phyloP scores from a whole-genome alignment of 53 echinoderm and acorn worm species.

The Holothuria scabra region DNA sequence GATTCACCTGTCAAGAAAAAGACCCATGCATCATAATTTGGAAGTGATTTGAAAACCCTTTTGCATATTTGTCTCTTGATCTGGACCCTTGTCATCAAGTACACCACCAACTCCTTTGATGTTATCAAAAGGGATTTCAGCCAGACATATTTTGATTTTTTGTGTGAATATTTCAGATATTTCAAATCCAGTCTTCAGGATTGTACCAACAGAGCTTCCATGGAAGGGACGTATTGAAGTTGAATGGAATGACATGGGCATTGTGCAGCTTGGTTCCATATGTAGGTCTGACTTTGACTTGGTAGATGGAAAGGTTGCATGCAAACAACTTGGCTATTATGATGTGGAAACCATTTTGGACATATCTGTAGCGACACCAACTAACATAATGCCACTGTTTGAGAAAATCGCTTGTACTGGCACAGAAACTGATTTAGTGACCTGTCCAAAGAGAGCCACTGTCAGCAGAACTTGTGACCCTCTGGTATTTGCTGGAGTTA shows the following conservation, averaged over 20 bases:
- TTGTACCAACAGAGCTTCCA: not conserved
- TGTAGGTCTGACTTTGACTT: not conserved
- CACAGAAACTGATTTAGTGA: not conserved
- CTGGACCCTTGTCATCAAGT: too few species aligned
- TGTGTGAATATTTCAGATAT: not conserved
- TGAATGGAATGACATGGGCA: conserved; percentile 9
- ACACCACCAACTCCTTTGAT: too few species aligned
- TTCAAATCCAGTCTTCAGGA: not conserved
- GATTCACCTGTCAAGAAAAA: too few species aligned
- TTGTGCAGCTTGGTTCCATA: conserved; percentile 7
- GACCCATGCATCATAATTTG: too few species aligned
- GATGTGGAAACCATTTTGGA: not conserved
- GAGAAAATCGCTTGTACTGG: conserved; percentile 14
- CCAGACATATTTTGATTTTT: not conserved
- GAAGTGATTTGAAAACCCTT: too few species aligned
- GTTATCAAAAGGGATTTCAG: too few species aligned
- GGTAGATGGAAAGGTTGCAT: not conserved
- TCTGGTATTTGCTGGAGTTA: conserved; percentile 4
- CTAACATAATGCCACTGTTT: not conserved
- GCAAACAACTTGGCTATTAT: conserved; percentile 18
- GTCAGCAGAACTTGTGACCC: not conserved
- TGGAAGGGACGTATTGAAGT: conserved; percentile 8
- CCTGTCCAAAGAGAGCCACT: not conserved
- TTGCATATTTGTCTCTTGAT: too few species aligned
- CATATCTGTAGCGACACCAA: not conserved